Evolutionary conservation across 2,797 vertebrate genomes (phyloP).

Genomic region (Lemur catta): DNA sequence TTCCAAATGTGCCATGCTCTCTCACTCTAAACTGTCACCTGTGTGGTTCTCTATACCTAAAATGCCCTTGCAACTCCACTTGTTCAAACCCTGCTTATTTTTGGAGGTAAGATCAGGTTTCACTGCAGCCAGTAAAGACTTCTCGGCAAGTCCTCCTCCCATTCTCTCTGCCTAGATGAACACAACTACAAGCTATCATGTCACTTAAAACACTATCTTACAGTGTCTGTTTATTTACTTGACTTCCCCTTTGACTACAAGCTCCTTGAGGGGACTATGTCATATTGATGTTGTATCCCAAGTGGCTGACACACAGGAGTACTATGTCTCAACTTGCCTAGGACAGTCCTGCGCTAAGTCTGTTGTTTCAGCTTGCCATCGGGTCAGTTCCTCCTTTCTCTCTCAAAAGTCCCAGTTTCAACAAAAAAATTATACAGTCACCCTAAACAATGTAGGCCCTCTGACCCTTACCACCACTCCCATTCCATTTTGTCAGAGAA

Average conservation of each 20-base stretch:
- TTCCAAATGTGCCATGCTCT: background rate
- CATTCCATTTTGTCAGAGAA: background rate
- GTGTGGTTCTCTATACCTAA: background rate
- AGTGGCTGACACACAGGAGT: background rate
- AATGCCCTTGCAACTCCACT: background rate
- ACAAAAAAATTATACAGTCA: background rate
- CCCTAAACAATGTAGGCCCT: background rate
- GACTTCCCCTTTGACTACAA: background rate
- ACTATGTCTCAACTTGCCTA: background rate
- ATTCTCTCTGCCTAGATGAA: background rate
- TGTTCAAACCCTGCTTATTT: background rate
- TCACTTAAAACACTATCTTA: background rate
- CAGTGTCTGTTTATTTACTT: background rate
- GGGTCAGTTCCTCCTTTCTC: background rate
- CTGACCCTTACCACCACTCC: background rate
- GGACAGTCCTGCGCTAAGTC: background rate
- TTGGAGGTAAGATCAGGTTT: background rate
- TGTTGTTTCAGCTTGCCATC: background rate
- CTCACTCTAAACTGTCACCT: background rate
- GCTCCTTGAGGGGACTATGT: background rate
- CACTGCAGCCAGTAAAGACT: background rate
- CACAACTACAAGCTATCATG: background rate
- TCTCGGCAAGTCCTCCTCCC: background rate
- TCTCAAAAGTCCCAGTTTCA: background rate
- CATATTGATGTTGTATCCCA: background rate